phyloP scores from a whole-genome alignment of 2,888 invertebrate species.

The Acanthosoma haemorrhoidale region DNA sequence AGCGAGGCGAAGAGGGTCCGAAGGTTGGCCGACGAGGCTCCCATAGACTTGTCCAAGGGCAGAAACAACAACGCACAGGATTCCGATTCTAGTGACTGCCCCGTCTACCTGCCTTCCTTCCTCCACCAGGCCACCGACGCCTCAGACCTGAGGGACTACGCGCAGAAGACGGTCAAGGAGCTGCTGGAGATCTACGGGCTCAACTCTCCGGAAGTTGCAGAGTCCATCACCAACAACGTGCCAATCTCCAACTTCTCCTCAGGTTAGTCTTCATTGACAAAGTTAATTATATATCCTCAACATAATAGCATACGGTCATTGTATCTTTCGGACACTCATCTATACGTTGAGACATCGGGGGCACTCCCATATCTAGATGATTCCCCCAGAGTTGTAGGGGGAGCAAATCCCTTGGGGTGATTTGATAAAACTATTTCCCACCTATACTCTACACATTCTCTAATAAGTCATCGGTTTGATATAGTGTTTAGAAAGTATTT shows the following conservation, averaged over 20 bases:
- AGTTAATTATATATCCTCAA: no score
- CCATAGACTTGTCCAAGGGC: slow-evolving; percentile 38
- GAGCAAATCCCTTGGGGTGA: no score
- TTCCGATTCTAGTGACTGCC: slow-evolving; percentile 42
- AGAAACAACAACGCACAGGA: slow-evolving; percentile 42
- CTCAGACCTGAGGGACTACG: slow-evolving; percentile 66
- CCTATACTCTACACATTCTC: no score
- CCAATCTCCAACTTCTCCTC: slow-evolving; percentile 64
- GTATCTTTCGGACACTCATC: no score
- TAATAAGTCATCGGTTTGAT: no score
- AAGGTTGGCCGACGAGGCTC: slow-evolving; percentile 37
- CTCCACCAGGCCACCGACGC: slow-evolving; percentile 46
- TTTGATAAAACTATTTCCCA: no score
- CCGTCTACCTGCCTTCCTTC: slow-evolving; percentile 38
- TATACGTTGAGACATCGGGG: no score
- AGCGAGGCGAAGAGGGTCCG: slow-evolving; percentile 40
- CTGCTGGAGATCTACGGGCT: slow-evolving; percentile 70
- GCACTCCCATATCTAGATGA: no score
- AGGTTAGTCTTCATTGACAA: slow-evolving; percentile 56
- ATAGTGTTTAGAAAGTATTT: no score
- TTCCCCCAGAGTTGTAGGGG: no score
- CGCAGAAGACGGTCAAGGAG: slow-evolving; percentile 74
- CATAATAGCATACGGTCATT: no score
- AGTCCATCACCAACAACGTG: slow-evolving; percentile 62
- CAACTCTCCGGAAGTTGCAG: slow-evolving; percentile 61